Evolutionary conservation across 2,888 invertebrate species (phyloP).

Genomic region (Petrolisthes manimaculis): DNA sequence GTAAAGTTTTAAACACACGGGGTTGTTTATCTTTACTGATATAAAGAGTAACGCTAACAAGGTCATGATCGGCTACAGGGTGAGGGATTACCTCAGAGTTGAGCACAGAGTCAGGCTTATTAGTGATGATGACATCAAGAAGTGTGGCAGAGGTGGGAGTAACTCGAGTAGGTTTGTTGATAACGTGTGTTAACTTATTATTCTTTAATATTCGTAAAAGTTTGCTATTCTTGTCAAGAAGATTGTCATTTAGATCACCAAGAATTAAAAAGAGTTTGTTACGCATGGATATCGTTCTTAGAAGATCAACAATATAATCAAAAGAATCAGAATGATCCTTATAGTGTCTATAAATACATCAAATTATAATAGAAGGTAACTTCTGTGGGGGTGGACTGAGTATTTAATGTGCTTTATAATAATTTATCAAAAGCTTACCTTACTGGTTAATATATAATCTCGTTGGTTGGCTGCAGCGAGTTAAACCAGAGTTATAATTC

Average conservation of each 20-base stretch:
- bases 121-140: neutral
- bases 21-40: conserved; percentile 6
- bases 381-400: too few relatives aligned
- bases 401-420: too few relatives aligned
- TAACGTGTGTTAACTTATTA: neutral
- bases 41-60: neutral
- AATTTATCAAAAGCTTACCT: too few relatives aligned
- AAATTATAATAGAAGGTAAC: conserved; percentile 14
- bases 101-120: conserved; percentile 9
- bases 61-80: conserved; percentile 6
- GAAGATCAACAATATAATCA: neutral
- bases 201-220: conserved; percentile 5
- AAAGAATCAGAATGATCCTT: neutral
- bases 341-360: neutral
- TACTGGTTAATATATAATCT: too few relatives aligned
- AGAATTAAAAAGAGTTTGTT: neutral
- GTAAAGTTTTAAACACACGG: neutral
- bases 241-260: neutral
- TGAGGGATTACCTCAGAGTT: conserved; percentile 1
- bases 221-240: conserved; percentile 1
- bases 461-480: too few relatives aligned
- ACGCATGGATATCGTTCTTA: neutral
- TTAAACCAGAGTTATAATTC: too few relatives aligned
- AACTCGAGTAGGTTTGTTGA: conserved; percentile 1
- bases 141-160: neutral